Evolutionary conservation across 2,797 vertebrate genomes (phyloP), one percentile per base, ranked within the genome.

Genomic region (Aselliscus stoliczkanus): DNA sequence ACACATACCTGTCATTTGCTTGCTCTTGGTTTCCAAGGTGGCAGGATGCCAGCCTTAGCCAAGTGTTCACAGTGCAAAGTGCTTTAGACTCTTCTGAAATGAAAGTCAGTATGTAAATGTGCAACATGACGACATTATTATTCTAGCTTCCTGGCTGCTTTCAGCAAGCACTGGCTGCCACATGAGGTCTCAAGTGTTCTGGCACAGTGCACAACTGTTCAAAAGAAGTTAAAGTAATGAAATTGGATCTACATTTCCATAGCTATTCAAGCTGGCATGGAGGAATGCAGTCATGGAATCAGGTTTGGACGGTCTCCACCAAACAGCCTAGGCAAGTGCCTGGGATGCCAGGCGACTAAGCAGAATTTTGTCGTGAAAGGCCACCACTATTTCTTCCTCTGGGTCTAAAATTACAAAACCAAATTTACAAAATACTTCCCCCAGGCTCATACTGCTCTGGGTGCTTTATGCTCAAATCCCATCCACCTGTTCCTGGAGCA

Each of bases 101-200:
- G 79, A 77, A 94, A 97, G 96, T 95, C 93, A 89, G 90, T 97
- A 98, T 97, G 97, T 90, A 98, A 97, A 97, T 98, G 96, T 97
- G 97, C 97, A 97, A 88, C 95, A 90, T 95, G 96, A 97, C 79
- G 84, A 85, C 97, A 96, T 97, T 97, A 97, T 97, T 96, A 97
- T 97, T 96, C 96, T 88, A 87, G 95, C 73, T 97, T 93, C 84
- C 97, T 97, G 96, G 97, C 96, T 96, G 97, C 97, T 97, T 97
- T 90, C 88, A 96, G 95, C 96, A 96, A 96, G 96, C 96, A 94
- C 96, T 96, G 92, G 92, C 97, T 97, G 97, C 95, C 97, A 96
- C 97, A 96, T 89, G 93, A 98, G 96, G 97, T 97, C 97, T 98
- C 96, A 97, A 98, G 97, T 96, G 94, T 97, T 96, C 95, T 97